phyloP scores from a whole-genome alignment of 2,888 invertebrate genomes.

The Sphaeridia pumilis region DNA sequence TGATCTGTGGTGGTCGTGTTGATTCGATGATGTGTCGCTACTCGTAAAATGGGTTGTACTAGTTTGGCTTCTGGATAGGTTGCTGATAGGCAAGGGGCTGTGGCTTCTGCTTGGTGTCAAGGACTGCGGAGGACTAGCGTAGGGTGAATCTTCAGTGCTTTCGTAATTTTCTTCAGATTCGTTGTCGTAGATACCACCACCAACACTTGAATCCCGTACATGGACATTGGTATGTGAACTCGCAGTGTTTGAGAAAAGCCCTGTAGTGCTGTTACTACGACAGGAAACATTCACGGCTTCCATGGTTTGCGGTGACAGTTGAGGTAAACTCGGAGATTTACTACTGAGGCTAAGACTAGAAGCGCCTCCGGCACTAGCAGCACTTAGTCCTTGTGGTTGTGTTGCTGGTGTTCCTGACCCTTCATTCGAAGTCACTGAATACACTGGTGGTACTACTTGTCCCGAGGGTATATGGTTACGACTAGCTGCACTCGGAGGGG shows the following conservation, averaged over 20 bases:
- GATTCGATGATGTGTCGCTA: neutral
- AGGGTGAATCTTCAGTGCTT: conserved; percentile 54
- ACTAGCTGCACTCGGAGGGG: conserved; percentile 1
- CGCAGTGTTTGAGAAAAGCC: neutral
- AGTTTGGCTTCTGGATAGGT: neutral
- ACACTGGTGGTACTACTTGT: conserved; percentile 5
- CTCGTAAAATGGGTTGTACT: conserved; percentile 4
- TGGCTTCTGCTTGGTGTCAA: conserved; percentile 51
- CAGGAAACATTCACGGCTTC: neutral
- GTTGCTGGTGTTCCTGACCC: conserved; percentile 7
- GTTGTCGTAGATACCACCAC: conserved; percentile 30
- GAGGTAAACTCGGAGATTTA: neutral
- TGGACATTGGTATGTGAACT: conserved; percentile 15
- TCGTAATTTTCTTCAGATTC: conserved; percentile 39
- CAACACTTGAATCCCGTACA: conserved; percentile 25
- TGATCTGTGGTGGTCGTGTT: too few species aligned
- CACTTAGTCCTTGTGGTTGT: conserved; percentile 1
- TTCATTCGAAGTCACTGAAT: neutral
- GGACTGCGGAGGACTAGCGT: conserved; percentile 50
- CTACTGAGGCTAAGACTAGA: neutral
- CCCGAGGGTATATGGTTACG: conserved; percentile 7
- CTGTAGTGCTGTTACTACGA: neutral
- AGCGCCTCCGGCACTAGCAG: neutral
- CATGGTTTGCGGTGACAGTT: conserved; percentile 1
- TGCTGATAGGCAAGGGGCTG: conserved; percentile 44